Base-by-base conservation (phyloP, 2,888 invertebrate genomes). In the Hyposoter didymator region DNA sequence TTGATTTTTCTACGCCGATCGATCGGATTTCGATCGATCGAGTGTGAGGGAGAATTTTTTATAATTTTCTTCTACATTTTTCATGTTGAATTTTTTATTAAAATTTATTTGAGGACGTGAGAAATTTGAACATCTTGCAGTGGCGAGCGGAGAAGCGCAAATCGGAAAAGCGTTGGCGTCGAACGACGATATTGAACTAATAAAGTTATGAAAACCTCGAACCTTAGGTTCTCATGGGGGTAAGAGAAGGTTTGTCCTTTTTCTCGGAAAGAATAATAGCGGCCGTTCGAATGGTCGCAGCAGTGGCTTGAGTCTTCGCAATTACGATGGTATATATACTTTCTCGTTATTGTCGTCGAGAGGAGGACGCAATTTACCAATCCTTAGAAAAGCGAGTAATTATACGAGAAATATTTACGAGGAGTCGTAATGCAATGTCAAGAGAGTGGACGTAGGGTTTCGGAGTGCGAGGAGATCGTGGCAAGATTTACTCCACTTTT, bases 331-430 rank as follows among this genome's bases (percentile, higher is more conserved):
- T 81, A 28, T 67, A 28, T 67, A 43, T 28, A 59, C 75, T 72
- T 22, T 66, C 35, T 47, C 52, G n/a, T 72, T 75, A 55, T 19
- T 43, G 66, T 66, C 55, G 39, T 28, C 28, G 14, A 47, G 49
- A 62, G 28, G 1, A 28, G 52, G 47, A 75, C 64, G 70, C 43
- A 70, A 82, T 78, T 78, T 55, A 62, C 47, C 55, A 17, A 84
- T 82, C 49, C 35, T 43, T n/a, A 59, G 43, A 5, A 28, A 43
- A 78, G 78, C 62, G 39, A 70, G 49, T 64, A 64, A 83, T 45
- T 55, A 45, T 49, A 59, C 39, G 74, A 45, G 67, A 74, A 74
- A 76, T 67, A 78, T 85, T 83, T 83, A 83, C 76, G 80, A 83
- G 47, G 32, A 72, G 73, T 80, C 76, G 72, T 75, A 79, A 85